phyloP scores from a whole-genome alignment of 2,888 invertebrate species.

The Drosophila paucipuncta region DNA sequence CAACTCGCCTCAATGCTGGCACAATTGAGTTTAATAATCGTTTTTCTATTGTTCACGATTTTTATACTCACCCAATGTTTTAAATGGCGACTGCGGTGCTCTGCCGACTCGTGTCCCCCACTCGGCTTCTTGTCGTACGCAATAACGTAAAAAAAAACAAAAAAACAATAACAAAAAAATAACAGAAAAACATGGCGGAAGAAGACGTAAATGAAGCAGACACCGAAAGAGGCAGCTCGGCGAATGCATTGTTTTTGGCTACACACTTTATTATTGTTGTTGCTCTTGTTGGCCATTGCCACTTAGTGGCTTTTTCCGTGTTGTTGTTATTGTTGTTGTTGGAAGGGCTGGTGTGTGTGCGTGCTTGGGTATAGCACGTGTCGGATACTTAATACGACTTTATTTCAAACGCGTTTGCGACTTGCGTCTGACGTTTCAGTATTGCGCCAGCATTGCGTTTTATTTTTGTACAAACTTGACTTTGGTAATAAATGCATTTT shows the following conservation, averaged over 20 bases:
- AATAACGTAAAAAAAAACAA: constrained; percentile 34
- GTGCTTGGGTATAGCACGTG: constrained; percentile 63
- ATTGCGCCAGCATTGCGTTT: constrained; percentile 22
- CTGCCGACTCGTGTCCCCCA: constrained; percentile 19
- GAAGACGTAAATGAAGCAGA: constrained; percentile 76
- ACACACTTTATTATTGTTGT: not conserved
- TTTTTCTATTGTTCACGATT: constrained; percentile 85
- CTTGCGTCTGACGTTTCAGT: constrained; percentile 1
- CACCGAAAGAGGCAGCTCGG: constrained; percentile 64
- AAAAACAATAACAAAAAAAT: constrained; percentile 30
- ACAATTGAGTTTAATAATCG: constrained; percentile 85
- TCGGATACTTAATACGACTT: constrained; percentile 76
- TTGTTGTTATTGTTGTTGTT: not conserved
- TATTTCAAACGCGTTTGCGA: constrained; percentile 65
- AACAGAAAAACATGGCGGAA: constrained; percentile 67
- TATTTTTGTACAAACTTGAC: constrained; percentile 18
- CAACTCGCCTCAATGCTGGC: constrained; percentile 83
- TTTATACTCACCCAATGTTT: constrained; percentile 84
- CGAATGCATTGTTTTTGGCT: constrained; percentile 34
- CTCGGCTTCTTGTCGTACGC: constrained; percentile 45
- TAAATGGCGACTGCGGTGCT: constrained; percentile 24
- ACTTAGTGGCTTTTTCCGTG: constrained; percentile 21
- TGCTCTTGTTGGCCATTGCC: constrained; percentile 19
- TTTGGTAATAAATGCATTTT: constrained; percentile 46
- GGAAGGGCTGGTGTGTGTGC: constrained; percentile 40